Evolutionary conservation across 2,113 vertebrate genomes (phyloP).

Genomic region (Planiliza haematocheilus): DNA sequence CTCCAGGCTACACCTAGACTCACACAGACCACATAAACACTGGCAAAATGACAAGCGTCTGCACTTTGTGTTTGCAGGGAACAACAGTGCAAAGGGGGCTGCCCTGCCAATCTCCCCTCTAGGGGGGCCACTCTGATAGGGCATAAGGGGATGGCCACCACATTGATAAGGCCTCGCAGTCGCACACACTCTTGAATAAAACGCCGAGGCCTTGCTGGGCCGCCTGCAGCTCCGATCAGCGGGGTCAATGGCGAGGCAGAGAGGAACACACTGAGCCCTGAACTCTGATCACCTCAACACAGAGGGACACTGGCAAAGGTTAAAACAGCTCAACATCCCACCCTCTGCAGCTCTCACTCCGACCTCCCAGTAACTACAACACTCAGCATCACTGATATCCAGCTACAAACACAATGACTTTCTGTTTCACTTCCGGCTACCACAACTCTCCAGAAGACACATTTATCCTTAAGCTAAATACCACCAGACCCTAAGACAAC

Average conservation of each 20-base stretch:
- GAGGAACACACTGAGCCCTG: constrained; percentile 92
- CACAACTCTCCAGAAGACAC: constrained; percentile 36
- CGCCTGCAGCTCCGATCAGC: constrained; percentile 89
- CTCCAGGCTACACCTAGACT: constrained; percentile 93
- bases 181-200: constrained; percentile 87
- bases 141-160: constrained; percentile 90
- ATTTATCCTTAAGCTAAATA: constrained; percentile 11
- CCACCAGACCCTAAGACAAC: constrained; percentile 27
- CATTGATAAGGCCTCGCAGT: constrained; percentile 94
- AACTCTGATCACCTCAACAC: constrained; percentile 93
- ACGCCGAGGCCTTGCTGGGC: constrained; percentile 90
- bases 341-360: constrained; percentile 69
- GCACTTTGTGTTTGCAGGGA: constrained; percentile 90
- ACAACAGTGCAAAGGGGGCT: constrained; percentile 86
- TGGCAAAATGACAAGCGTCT: constrained; percentile 93
- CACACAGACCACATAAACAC: constrained; percentile 92
- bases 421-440: constrained; percentile 59
- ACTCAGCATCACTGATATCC: constrained; percentile 63
- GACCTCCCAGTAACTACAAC: constrained; percentile 64
- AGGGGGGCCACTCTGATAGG: constrained; percentile 92
- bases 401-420: constrained; percentile 55
- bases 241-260: constrained; percentile 93
- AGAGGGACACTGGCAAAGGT: constrained; percentile 95
- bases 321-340: constrained; percentile 91
- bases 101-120: constrained; percentile 91